Conservation (phyloP, 2,113 vertebrate species). For the Balaeniceps rex region DNA sequence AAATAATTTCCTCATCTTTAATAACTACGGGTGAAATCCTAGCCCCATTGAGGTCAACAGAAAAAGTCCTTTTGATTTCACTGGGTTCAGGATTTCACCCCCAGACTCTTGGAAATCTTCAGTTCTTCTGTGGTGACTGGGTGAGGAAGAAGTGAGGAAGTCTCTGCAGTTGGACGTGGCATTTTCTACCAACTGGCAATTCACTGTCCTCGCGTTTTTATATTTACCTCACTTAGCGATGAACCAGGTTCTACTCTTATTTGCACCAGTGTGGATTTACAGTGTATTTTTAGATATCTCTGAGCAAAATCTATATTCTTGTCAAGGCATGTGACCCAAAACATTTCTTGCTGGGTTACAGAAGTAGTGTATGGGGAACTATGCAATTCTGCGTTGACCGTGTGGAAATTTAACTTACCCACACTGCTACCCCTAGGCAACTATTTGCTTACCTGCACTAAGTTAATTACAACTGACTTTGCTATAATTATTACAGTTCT, state of each 20-base stretch:
- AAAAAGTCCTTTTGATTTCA: slow-evolving; percentile 19
- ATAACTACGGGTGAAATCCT: background rate
- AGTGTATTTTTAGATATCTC: slow-evolving; percentile 33
- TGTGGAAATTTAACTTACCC: background rate
- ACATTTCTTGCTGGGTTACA: background rate
- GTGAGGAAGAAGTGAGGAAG: background rate
- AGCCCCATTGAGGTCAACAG: background rate
- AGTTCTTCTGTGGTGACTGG: background rate
- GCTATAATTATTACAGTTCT: background rate
- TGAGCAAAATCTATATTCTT: slow-evolving; percentile 25
- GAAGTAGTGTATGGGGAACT: background rate
- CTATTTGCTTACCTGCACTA: background rate
- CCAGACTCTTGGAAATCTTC: background rate
- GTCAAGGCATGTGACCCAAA: background rate
- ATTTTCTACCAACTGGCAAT: background rate
- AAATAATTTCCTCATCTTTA: slow-evolving; percentile 45
- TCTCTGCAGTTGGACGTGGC: background rate
- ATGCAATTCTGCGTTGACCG: background rate
- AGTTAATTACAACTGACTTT: slow-evolving; percentile 2
- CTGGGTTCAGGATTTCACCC: background rate
- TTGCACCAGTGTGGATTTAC: background rate
- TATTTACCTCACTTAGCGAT: background rate
- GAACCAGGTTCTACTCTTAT: background rate
- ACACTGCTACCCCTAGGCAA: background rate
- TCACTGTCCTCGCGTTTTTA: background rate